Percentiles rank a stretch among this genome's conserved stretches.
Evolutionary conservation across 2,113 vertebrate species (phyloP).

Genomic region (Gymnogyps californianus): DNA sequence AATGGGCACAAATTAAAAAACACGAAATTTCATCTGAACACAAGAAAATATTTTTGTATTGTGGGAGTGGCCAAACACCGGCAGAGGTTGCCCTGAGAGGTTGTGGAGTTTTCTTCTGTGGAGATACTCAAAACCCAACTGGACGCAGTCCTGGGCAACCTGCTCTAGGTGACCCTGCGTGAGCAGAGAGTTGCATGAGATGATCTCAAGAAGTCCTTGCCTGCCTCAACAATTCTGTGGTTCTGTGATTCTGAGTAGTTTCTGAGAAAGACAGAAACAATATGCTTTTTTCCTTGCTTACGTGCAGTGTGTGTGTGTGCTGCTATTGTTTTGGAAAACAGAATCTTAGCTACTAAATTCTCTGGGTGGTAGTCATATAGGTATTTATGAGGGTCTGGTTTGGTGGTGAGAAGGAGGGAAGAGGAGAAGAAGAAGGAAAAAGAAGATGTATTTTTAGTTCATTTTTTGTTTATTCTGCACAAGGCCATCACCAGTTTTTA

Average conservation of each 20-base stretch:
- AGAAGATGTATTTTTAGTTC: not conserved
- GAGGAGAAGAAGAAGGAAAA: not conserved
- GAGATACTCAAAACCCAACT: not conserved
- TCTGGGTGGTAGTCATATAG: not conserved
- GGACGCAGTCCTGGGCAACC: rapidly evolving
- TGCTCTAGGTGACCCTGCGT: not conserved
- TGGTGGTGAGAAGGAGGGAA: not conserved
- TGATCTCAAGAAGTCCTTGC: not conserved
- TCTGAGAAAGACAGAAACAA: not conserved
- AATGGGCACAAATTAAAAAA: not conserved
- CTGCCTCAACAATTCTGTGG: not conserved
- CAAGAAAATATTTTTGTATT: not conserved
- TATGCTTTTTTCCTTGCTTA: not conserved
- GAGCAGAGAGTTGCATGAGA: not conserved
- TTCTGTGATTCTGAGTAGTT: not conserved
- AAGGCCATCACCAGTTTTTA: not conserved
- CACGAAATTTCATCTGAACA: not conserved
- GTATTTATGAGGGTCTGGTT: not conserved
- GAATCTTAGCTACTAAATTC: not conserved
- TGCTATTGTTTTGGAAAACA: not conserved
- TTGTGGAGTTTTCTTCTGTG: not conserved
- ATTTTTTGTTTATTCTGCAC: not conserved
- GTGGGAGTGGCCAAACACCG: not conserved
- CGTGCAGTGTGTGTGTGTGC: no score
- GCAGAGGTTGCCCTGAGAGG: not conserved